Percentiles rank a stretch among this genome's conserved stretches.
Evolutionary conservation across 1,140 invertebrate genomes (phyloP).

Genomic region (Pristionchus pacificus): DNA sequence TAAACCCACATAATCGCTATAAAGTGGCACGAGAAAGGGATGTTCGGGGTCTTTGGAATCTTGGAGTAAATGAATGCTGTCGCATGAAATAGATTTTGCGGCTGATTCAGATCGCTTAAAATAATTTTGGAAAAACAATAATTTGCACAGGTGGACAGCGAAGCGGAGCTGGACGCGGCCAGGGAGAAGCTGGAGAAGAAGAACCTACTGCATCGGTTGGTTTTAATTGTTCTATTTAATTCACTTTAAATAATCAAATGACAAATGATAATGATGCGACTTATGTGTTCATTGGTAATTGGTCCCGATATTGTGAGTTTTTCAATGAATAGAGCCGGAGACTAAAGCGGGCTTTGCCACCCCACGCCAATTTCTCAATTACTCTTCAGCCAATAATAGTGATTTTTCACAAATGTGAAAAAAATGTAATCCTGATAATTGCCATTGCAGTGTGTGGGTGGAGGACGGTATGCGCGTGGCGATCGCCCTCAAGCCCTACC

Average conservation of each 20-base stretch:
- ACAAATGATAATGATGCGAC: neutral
- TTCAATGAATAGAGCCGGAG: too few species aligned
- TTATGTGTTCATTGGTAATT: constrained; percentile 1
- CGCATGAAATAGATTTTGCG: too few species aligned
- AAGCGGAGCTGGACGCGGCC: constrained; percentile 69
- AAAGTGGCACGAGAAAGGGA: too few species aligned
- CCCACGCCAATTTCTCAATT: too few species aligned
- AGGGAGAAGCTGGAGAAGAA: constrained; percentile 69
- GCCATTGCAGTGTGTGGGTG: constrained; percentile 85
- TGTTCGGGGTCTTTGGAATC: constrained; percentile 1
- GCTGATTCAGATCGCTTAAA: neutral
- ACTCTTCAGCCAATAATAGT: too few species aligned
- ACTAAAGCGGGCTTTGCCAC: too few species aligned
- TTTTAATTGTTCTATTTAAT: neutral
- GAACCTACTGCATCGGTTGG: constrained; percentile 73
- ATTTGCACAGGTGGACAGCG: constrained; percentile 69
- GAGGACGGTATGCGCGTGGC: constrained; percentile 95
- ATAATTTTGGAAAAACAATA: neutral
- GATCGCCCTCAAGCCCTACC: constrained; percentile 84
- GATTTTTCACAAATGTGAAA: too few species aligned
- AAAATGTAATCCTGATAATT: too few species aligned
- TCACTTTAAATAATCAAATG: neutral
- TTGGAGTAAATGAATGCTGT: too few species aligned
- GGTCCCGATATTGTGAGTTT: too few species aligned
- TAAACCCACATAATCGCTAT: too few species aligned